Conservation (phyloP, 2,797 vertebrate genomes). For the Eulemur mongoz region DNA sequence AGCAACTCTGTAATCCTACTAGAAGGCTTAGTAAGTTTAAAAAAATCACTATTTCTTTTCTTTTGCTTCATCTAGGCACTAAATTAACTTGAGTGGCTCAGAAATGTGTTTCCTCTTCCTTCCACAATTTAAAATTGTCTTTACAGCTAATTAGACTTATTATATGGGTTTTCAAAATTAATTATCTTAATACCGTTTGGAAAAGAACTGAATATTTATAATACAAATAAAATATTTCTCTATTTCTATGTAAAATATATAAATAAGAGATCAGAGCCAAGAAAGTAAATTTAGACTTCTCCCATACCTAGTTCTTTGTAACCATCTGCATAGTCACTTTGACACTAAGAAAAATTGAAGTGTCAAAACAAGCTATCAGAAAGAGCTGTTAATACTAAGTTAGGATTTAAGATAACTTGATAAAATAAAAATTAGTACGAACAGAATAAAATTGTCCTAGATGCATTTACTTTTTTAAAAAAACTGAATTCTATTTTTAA, state of each 20-base stretch:
- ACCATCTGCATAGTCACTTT: background rate
- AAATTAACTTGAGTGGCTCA: background rate
- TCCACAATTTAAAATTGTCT: background rate
- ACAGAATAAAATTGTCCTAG: background rate
- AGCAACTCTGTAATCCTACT: background rate
- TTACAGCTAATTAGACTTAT: background rate
- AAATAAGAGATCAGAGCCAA: background rate
- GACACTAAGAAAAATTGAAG: background rate
- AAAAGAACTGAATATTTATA: background rate
- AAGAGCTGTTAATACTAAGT: background rate
- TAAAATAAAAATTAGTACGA: background rate
- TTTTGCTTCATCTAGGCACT: background rate
- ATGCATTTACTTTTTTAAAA: slow-evolving; percentile 2
- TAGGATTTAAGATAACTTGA: background rate
- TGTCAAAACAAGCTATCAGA: background rate
- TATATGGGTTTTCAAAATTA: background rate
- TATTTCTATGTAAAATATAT: background rate
- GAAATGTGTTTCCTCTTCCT: background rate
- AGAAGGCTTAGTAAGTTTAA: background rate
- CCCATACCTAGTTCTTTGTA: background rate
- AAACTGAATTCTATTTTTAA: background rate
- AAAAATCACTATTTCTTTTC: background rate
- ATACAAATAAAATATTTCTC: background rate
- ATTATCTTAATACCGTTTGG: background rate
- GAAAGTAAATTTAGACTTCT: background rate